Evolutionary conservation across 2,113 vertebrate genomes (phyloP), one percentile per base, ranked within the genome.

Genomic region (Balaeniceps rex): DNA sequence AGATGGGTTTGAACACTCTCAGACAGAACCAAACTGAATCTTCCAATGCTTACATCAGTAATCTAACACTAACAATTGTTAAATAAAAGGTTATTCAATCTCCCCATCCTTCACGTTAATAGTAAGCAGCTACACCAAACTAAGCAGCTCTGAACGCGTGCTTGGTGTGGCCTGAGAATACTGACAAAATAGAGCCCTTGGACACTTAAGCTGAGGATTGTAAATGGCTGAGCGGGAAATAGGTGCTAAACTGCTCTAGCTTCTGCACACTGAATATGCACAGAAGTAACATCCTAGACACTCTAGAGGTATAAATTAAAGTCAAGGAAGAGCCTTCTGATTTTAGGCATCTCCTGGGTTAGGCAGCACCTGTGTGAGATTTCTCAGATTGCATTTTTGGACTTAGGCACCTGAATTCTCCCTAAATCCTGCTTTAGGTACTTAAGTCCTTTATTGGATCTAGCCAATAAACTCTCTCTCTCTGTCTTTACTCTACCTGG

Each of bases 371-470:
- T 71, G 17, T 7, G 7, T 8, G 40, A 93, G 61, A 49, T 70
- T 75, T 75, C 77, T 85, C 34, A 51, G 21, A 60, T 51, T 0
- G 2, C 42, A 34, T 71, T 89, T 88, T 95, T 89, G 78, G 31
- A 94, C 44, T 85, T 61, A 44, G 28, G 57, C 54, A 90, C 61
- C 54, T 83, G 84, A 85, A 83, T 91, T 91, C 84, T 83, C 71
- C 82, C 49, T 72, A 93, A 94, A 93, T 83, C 81, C 88, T 61
- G n/a, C 70, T 81, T 93, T 83, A 92, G 80, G 29, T 77, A 84
- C 44, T 47, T 71, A 91, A 91, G 84, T 61, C 74, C 63, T 61
- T 95, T 78, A 93, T 76, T 65, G 70, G 81, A 95, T 95, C 57
- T 72, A 82, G 74, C 15, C 77, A 91, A 90, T 89, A 87, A 93